Conservation (phyloP, 2,113 vertebrate species). For the Phyllostomus hastatus region DNA sequence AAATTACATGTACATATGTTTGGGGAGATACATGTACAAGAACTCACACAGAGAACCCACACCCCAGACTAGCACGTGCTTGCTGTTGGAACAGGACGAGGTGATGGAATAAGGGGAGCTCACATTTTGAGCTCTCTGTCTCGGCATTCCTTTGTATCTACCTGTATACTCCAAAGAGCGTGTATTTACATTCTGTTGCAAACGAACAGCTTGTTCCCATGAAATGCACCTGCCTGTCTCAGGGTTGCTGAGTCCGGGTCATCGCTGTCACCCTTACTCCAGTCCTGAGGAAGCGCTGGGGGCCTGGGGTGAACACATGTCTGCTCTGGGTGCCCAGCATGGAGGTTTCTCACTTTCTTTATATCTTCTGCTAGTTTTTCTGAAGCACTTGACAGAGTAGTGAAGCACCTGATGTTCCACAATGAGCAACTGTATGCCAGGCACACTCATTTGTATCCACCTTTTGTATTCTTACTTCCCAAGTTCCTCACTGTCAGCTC, state of each 20-base stretch:
- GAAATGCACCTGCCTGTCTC: neutral
- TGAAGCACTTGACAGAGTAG: neutral
- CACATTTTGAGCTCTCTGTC: neutral
- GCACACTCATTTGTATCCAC: neutral
- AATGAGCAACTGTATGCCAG: neutral
- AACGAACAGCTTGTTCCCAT: neutral
- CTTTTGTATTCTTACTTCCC: neutral
- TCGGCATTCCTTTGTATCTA: neutral
- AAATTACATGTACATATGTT: neutral
- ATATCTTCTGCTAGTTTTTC: neutral
- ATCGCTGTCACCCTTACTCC: neutral
- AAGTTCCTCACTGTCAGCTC: neutral
- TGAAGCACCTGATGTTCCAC: neutral
- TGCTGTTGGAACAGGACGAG: neutral
- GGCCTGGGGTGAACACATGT: rapidly evolving
- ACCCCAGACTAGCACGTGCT: neutral
- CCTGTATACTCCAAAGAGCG: neutral
- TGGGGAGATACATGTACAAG: neutral
- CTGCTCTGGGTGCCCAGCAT: neutral
- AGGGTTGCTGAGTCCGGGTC: neutral
- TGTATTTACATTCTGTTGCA: neutral
- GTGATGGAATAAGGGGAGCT: neutral
- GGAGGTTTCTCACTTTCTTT: neutral
- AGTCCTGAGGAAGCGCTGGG: neutral
- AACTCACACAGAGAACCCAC: neutral